phyloP scores from a whole-genome alignment of 2,797 vertebrate species.

The Danio tinwini region DNA sequence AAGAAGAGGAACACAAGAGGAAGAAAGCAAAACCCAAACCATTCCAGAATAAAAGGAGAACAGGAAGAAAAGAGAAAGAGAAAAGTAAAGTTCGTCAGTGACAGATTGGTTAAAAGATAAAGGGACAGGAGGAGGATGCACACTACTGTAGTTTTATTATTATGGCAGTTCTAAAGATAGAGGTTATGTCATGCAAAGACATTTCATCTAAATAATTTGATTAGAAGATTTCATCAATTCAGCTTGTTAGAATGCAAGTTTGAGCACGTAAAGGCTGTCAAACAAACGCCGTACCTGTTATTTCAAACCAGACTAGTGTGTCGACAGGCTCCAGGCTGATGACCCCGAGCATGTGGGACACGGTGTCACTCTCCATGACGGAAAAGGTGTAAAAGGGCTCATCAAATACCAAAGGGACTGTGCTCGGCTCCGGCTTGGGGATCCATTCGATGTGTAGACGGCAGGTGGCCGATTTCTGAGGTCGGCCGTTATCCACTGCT shows the following conservation, averaged over 20 bases:
- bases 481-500: slow-evolving; percentile 96
- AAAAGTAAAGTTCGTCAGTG: slow-evolving; percentile 70
- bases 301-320: slow-evolving; percentile 94
- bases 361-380: slow-evolving; percentile 96
- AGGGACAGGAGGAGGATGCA: slow-evolving; percentile 63
- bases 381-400: slow-evolving; percentile 91
- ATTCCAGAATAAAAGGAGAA: slow-evolving; percentile 47
- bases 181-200: slow-evolving; percentile 37
- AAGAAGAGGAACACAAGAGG: slow-evolving; percentile 70
- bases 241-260: slow-evolving; percentile 17
- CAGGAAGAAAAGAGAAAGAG: slow-evolving; percentile 56
- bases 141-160: slow-evolving; percentile 26
- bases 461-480: slow-evolving; percentile 92
- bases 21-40: slow-evolving; percentile 51
- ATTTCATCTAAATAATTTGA: slow-evolving; percentile 17
- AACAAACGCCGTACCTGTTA: slow-evolving; percentile 83
- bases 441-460: slow-evolving; percentile 98
- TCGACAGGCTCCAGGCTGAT: slow-evolving; percentile 88
- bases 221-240: slow-evolving; percentile 19
- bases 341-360: slow-evolving; percentile 96
- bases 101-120: slow-evolving; percentile 65
- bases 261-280: slow-evolving; percentile 26
- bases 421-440: slow-evolving; percentile 82
- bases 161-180: slow-evolving; percentile 11
- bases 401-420: slow-evolving; percentile 86